Base-by-base conservation (phyloP, 2,888 invertebrate species). In the Neocrepidodera transversa region DNA sequence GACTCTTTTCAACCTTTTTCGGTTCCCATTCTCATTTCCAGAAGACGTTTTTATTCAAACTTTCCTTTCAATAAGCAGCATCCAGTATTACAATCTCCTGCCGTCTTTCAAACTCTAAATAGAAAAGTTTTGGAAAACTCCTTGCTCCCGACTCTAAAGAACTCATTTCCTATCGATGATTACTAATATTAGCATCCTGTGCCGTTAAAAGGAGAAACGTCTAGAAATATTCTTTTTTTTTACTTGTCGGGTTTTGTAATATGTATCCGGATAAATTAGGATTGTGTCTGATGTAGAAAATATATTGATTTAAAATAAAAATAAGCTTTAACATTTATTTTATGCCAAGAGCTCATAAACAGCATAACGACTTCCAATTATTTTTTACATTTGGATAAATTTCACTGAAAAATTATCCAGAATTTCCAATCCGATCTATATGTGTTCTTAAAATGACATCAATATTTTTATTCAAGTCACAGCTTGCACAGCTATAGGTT, bases 81-180 rank as follows among this genome's bases (percentile, higher is more conserved):
- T 47, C 47, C 45, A 36, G 23, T 36, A 45, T 54, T 54, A 47
- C 54, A 45, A 54, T 54, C 45, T 23, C 26, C 26, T 36, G 50
- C 36, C 36, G 54, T 35, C 45, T 36, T 54, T 54, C 54, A 26
- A 45, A n/a, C 35, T 45, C 36, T 45, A 45, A 54, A 45, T 45
- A 36, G 47, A 54, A 54, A 54, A 47, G 28, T 54, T 52, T 54
- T 16, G 45, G 20, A 20, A 45, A 53, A 53, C 20, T 45, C 35
- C 43, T 45, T 30, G 20, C 28, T n/a, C 10, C 23, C 23, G 35
- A 18, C 36, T 47, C 36, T 36, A 47, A 36, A 54, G 45, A 47
- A 45, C 54, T 54, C 54, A 54, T 54, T 54, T 54, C 54, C 54
- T 45, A 54, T 54, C 45, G 26, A 54, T 54, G 54, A 54, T 54